Percentiles rank a stretch among this genome's conserved stretches.
These are phyloP conservation scores for Brevimyrus niger DNA, from an alignment of 2,113 vertebrate species.

Conservation along the genomic window DNA sequence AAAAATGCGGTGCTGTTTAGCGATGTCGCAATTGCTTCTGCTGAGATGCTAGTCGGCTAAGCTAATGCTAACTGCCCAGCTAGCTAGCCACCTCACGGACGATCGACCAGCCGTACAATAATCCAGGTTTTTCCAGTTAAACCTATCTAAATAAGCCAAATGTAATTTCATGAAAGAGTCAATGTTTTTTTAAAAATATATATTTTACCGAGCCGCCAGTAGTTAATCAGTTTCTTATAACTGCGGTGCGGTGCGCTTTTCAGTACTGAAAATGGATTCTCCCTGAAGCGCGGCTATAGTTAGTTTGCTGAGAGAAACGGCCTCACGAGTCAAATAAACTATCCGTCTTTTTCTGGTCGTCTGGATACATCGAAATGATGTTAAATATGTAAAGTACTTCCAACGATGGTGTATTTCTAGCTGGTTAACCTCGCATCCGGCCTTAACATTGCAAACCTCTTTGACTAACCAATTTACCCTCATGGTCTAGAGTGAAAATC, in stretches of 20 bases:
- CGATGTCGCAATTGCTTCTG: not conserved
- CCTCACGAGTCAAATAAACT: not conserved
- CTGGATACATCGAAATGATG: not conserved
- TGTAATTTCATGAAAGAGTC: not conserved
- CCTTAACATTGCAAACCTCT: not conserved
- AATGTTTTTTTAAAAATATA: not conserved
- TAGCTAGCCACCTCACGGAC: not conserved
- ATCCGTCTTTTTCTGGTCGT: not conserved
- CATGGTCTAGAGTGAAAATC: not conserved
- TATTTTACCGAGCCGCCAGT: no score
- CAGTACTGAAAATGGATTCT: not conserved
- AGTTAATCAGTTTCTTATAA: not conserved
- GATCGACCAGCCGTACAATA: not conserved
- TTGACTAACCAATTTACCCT: not conserved
- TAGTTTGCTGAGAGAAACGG: not conserved
- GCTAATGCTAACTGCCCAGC: not conserved
- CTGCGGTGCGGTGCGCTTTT: not conserved
- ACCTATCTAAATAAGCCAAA: not conserved
- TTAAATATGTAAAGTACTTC: not conserved
- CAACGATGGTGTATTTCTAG: not conserved
- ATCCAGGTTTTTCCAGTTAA: not conserved
- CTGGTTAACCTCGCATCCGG: not conserved
- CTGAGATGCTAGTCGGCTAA: not conserved
- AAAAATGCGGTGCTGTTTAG: not conserved
- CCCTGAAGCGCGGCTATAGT: not conserved